A percentile compares a stretch with the other conserved stretches of the same genome.
phyloP scores from a whole-genome alignment of 1,140 invertebrate species.

The Danaus plexippus region DNA sequence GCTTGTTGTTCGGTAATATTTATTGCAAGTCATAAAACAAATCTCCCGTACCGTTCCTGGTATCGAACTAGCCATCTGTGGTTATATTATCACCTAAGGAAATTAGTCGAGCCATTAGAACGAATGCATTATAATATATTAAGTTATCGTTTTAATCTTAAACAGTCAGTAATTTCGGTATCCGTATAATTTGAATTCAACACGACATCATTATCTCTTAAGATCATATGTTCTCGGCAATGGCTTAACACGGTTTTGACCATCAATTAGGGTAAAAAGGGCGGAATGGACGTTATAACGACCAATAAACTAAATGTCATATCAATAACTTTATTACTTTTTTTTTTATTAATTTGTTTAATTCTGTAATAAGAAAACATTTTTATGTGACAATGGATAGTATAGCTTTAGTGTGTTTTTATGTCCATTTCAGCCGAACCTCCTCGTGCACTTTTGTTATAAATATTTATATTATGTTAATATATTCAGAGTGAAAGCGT shows the following conservation, averaged over 20 bases:
- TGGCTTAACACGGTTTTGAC: conserved; percentile 30
- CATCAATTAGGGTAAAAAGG: conserved; percentile 33
- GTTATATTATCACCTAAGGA: no score
- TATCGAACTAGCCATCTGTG: no score
- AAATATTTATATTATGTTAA: conserved; percentile 63
- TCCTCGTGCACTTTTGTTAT: conserved; percentile 30
- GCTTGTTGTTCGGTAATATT: no score
- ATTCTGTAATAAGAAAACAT: neutral
- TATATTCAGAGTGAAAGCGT: conserved; percentile 59
- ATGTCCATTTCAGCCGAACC: conserved; percentile 15
- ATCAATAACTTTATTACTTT: conserved; percentile 3
- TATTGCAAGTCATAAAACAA: no score
- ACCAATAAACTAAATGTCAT: neutral
- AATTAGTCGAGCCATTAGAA: conserved; percentile 24
- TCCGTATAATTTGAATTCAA: conserved; percentile 37
- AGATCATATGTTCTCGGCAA: conserved; percentile 31
- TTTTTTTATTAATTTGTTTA: neutral
- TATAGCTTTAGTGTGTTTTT: neutral
- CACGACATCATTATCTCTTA: conserved; percentile 36
- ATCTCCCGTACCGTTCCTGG: no score
- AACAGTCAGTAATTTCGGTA: conserved; percentile 29
- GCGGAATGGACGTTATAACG: conserved; percentile 6
- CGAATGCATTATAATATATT: conserved; percentile 32
- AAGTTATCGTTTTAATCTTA: conserved; percentile 30
- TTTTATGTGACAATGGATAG: neutral